Evolutionary conservation across 2,113 vertebrate genomes (phyloP), one percentile per base, ranked within the genome.

Genomic region (Oncorhynchus kisutch): DNA sequence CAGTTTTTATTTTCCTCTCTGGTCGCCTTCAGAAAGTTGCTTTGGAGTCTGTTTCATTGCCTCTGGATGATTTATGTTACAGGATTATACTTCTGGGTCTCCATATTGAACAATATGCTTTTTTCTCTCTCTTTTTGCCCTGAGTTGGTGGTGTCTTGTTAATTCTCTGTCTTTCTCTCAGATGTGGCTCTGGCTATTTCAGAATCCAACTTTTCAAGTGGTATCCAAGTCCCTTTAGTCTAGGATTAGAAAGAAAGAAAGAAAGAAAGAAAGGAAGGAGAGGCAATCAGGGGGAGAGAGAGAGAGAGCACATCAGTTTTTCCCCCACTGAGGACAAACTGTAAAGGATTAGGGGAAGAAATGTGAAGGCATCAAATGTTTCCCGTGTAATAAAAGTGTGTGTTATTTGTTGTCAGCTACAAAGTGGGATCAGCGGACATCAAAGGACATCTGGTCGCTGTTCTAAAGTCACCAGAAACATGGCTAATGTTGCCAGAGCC

Each of bases 371-470:
- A 78, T 82, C 84, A 78, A 51, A 88, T 87, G 86, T 88, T 80
- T 88, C 78, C 79, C 80, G 86, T 86, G 86, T 85, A 84, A 87
- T 89, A 86, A 91, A 93, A 94, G 89, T 91, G 84, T 86, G 83
- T 92, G 88, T 90, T 94, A 90, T 91, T 93, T 93, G 90, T 93
- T 94, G 91, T 90, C 83, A 86, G 88, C 91, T 94, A 92, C 91
- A 94, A 91, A 95, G 92, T 93, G 91, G 92, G 89, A 95, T 92
- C 85, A 90, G 89, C 25, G 85, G 87, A 90, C 93, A 94, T 96
- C 93, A 95, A 94, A 95, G 91, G 88, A 93, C 91, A 93, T 94
- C 88, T 95, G 95, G 91, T 91, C 89, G 89, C 84, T 91, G 84
- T 93, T 93, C 93, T 84, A 84, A 91, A 94, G 92, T 91, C 85